phyloP scores from a whole-genome alignment of 1,140 invertebrate species.

The Conus betulinus region DNA sequence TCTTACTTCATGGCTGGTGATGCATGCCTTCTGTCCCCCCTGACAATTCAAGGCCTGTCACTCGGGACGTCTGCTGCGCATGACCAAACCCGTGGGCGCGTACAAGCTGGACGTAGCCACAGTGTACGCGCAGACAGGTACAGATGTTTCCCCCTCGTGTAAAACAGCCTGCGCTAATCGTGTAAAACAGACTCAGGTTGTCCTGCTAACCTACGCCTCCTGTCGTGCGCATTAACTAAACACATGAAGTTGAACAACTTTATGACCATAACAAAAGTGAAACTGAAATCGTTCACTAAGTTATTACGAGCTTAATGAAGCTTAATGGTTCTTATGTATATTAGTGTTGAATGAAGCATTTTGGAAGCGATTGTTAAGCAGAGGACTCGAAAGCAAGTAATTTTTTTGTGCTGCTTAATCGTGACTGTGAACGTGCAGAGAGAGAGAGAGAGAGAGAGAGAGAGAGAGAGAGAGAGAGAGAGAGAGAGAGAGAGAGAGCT shows the following conservation, averaged over 20 bases:
- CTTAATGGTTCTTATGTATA: too few species aligned
- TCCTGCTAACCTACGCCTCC: background rate
- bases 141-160: slow-evolving; percentile 37
- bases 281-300: too few species aligned
- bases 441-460: slow-evolving; percentile 10
- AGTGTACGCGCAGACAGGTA: slow-evolving; percentile 91
- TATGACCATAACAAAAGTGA: too few species aligned
- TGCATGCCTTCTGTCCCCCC: slow-evolving; percentile 36
- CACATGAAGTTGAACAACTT: too few species aligned
- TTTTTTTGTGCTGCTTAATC: too few species aligned
- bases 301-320: too few species aligned
- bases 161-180: background rate
- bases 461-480: too few species aligned
- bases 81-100: slow-evolving; percentile 88
- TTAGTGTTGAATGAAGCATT: too few species aligned
- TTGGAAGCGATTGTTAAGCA: too few species aligned
- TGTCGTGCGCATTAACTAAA: too few species aligned
- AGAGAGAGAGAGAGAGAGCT: background rate
- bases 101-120: slow-evolving; percentile 93
- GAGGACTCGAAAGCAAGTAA: too few species aligned
- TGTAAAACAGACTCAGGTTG: background rate
- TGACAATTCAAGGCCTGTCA: slow-evolving; percentile 60
- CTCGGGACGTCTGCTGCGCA: slow-evolving; percentile 78
- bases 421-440: background rate
- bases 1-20: slow-evolving; percentile 6